Evolutionary conservation across 1,140 invertebrate species (phyloP), one percentile per base, ranked within the genome.

Genomic region (Neomicropteryx cornuta): DNA sequence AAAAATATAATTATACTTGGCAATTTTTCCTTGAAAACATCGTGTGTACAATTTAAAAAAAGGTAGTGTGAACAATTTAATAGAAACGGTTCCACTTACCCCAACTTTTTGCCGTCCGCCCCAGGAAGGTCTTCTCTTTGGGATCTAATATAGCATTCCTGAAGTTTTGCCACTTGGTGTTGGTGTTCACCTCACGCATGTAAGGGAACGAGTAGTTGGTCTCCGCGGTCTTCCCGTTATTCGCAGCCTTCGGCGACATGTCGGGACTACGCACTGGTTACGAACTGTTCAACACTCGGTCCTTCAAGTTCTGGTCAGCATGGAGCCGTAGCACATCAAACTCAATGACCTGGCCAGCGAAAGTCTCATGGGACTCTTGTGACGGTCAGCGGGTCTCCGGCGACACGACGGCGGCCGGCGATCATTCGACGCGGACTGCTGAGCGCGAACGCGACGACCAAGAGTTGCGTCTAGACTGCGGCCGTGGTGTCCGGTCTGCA

Each of bases 81-180:
- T n/a, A n/a, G 17, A n/a, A 38, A 41, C 40, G 32, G 36, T 28
- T 23, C 27, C 40, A 70, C 73, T 76, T 70, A 87, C 83, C 75
- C 85, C 85, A 88, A 67, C 75, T 76, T 53, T 72, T 73, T 1
- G 60, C 63, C 29, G 75, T 85, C 47, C 84, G 66, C 18, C 83
- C 84, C 8, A 87, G 61, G 46, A 83, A 68, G 33, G 77, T 67
- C 41, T 68, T 70, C 33, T 72, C 74, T 8, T 75, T 59, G 0
- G 73, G 68, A 67, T 87, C 71, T 57, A 83, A 85, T 24, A 87
- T 53, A 18, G 66, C 69, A 46, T 73, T 63, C 10, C 59, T 55
- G 24, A 83, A 58, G 20, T 61, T 60, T 43, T 75, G 48, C 69
- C 75, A 75, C 34, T 63, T 58, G 1, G 71, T 72, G 39, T 70